These are phyloP conservation scores for Stenodema calcarata DNA, from an alignment of 2,888 invertebrate genomes.

Conservation along the genomic window DNA sequence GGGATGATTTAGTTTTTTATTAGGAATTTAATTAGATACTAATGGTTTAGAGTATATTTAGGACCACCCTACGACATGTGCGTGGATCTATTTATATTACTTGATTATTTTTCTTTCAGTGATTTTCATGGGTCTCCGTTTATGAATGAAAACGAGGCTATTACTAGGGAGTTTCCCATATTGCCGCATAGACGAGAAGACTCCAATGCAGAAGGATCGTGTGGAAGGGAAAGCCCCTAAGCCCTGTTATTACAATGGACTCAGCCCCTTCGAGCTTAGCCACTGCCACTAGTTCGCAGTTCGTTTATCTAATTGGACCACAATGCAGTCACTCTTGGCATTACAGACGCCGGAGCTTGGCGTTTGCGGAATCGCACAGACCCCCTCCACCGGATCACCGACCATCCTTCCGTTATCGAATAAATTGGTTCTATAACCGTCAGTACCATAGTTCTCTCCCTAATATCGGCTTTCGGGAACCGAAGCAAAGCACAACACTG, in stretches of 20 bases:
- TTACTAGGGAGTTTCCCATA: neutral
- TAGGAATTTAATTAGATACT: too few relatives aligned
- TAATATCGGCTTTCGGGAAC: neutral
- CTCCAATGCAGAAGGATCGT: neutral
- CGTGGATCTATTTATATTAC: too few relatives aligned
- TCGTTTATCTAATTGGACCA: conserved; percentile 39
- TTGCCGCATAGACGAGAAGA: neutral
- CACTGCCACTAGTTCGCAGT: neutral
- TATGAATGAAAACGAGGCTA: neutral
- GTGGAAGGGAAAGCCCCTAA: neutral
- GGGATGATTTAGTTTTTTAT: too few relatives aligned
- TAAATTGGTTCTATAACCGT: conserved; percentile 17
- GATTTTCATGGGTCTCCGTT: too few relatives aligned
- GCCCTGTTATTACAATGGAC: conserved; percentile 5
- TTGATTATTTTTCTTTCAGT: too few relatives aligned
- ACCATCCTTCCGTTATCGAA: neutral
- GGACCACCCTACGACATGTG: too few relatives aligned
- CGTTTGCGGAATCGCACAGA: neutral
- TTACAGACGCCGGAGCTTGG: neutral
- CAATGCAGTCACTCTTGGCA: conserved; percentile 35
- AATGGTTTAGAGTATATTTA: too few relatives aligned
- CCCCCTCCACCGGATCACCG: too few relatives aligned
- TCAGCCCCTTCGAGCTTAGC: neutral
- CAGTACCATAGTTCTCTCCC: neutral
- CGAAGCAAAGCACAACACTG: neutral